phyloP scores from a whole-genome alignment of 1,140 invertebrate species.

The Babylonia areolata region DNA sequence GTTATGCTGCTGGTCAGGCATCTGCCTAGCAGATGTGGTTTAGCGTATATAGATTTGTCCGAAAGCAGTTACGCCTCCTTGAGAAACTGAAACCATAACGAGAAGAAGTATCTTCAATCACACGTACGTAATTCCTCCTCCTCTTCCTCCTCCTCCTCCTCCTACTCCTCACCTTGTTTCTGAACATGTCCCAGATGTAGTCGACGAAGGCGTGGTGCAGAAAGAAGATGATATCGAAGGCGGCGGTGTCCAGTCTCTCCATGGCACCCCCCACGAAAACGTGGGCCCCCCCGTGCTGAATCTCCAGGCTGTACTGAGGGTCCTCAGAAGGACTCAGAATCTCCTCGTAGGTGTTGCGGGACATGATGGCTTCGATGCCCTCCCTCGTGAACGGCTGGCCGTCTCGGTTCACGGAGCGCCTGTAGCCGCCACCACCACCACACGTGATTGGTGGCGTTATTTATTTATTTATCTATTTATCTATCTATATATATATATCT shows the following conservation, averaged over 20 bases:
- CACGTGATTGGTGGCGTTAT: no score
- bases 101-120: no score
- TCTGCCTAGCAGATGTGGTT: no score
- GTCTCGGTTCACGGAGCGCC: constrained; percentile 18
- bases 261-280: constrained; percentile 68
- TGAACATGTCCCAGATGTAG: constrained; percentile 68
- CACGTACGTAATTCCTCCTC: no score
- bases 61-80: no score
- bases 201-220: constrained; percentile 76
- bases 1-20: no score
- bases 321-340: constrained; percentile 43
- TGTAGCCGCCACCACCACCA: not conserved
- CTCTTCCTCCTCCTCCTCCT: no score
- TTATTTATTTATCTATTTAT: no score
- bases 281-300: constrained; percentile 65
- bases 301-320: constrained; percentile 59
- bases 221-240: constrained; percentile 76
- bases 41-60: no score
- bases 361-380: constrained; percentile 38
- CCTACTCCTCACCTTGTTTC: constrained; percentile 47
- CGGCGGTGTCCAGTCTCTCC: constrained; percentile 63
- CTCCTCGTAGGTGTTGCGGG: constrained; percentile 33
- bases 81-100: no score
- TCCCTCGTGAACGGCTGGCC: constrained; percentile 36
- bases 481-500: no score